These are phyloP conservation scores for Thymelicus acteon DNA, from an alignment of 2,888 invertebrate genomes.

Conservation along the genomic window DNA sequence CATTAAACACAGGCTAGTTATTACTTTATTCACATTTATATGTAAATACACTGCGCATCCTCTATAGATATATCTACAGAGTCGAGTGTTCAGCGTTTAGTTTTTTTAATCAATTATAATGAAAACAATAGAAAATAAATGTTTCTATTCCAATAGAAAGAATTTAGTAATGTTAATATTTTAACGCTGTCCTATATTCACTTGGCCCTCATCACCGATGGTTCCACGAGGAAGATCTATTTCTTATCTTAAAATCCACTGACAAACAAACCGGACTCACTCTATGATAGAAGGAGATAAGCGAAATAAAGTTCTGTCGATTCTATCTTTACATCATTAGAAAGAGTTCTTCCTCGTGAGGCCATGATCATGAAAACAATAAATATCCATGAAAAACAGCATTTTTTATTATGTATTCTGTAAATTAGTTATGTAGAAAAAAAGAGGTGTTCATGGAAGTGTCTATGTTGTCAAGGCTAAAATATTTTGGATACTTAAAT, in stretches of 20 bases:
- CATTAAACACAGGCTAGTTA: constrained; percentile 41
- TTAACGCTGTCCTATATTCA: background rate
- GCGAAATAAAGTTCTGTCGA: too few species aligned
- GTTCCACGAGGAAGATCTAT: background rate
- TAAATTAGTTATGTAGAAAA: too few species aligned
- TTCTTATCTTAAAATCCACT: background rate
- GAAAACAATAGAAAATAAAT: background rate
- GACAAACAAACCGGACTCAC: too few species aligned
- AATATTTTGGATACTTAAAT: background rate
- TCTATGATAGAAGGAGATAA: too few species aligned
- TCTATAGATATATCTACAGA: constrained; percentile 75
- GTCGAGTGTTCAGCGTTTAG: constrained; percentile 57
- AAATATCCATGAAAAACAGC: too few species aligned
- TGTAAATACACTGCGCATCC: constrained; percentile 58
- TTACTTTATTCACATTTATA: background rate
- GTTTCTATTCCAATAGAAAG: constrained; percentile 2
- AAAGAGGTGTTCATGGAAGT: background rate
- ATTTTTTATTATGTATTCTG: too few species aligned
- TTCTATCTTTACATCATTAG: too few species aligned
- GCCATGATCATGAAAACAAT: too few species aligned
- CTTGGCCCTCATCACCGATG: background rate
- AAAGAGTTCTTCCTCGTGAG: too few species aligned
- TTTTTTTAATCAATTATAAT: background rate
- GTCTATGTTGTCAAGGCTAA: background rate
- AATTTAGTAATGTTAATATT: background rate